A percentile compares a stretch with the other conserved stretches of the same genome.
These are phyloP conservation scores for Nicator chloris DNA, from an alignment of 2,113 vertebrate species.

Conservation along the genomic window DNA sequence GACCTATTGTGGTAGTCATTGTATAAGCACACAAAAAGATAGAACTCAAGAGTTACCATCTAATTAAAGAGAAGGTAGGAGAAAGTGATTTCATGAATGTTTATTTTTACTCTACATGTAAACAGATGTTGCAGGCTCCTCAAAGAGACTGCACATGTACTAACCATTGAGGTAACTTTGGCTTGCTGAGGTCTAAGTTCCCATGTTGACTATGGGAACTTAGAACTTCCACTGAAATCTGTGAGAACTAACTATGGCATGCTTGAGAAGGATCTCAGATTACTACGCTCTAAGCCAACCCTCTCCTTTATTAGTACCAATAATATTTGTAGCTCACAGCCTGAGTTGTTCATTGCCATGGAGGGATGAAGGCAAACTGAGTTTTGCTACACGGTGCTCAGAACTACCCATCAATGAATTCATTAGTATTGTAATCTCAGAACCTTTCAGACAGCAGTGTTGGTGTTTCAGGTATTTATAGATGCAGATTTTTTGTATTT, in stretches of 20 bases:
- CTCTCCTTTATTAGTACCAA: not conserved
- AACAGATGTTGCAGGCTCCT: not conserved
- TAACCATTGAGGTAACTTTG: not conserved
- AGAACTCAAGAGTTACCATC: not conserved
- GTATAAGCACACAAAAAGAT: not conserved
- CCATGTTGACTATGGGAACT: not conserved
- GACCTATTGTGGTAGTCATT: not conserved
- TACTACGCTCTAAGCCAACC: rapidly evolving
- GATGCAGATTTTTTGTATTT: not conserved
- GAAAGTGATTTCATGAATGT: not conserved
- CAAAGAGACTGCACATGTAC: not conserved
- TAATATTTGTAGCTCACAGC: not conserved
- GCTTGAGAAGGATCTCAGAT: not conserved
- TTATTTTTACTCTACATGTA: not conserved
- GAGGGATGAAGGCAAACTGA: not conserved
- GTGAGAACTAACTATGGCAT: not conserved
- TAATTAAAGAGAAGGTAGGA: not conserved
- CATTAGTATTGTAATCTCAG: not conserved
- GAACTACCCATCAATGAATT: not conserved
- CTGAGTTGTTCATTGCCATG: rapidly evolving
- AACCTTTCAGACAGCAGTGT: not conserved
- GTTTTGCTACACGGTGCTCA: not conserved
- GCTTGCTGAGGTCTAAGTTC: not conserved
- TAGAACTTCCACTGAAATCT: not conserved
- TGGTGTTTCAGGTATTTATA: not conserved